phyloP scores from a whole-genome alignment of 1,140 invertebrate species.

The Stenopsyche tienmushanensis region DNA sequence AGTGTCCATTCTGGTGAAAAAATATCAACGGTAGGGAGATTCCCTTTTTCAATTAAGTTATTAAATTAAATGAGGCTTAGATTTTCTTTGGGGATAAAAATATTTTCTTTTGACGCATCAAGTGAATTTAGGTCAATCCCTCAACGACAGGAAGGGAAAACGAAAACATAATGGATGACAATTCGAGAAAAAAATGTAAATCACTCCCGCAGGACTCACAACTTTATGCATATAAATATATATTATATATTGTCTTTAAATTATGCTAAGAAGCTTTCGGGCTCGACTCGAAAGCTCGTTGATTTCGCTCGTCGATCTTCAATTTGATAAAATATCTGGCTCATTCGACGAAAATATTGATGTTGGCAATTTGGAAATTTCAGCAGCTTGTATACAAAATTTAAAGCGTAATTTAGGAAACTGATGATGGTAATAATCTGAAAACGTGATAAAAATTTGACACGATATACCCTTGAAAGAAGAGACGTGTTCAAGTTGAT shows the following conservation, averaged over 20 bases:
- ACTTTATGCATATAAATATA: background rate
- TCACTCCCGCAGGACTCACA: background rate
- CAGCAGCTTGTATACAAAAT: no score
- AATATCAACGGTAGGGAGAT: background rate
- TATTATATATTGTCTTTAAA: background rate
- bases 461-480: no score
- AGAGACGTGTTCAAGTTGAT: no score
- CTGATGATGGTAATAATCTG: no score
- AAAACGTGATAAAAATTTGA: no score
- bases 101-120: constrained; percentile 9
- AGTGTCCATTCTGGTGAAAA: no score
- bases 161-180: constrained; percentile 12
- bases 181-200: background rate
- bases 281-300: no score
- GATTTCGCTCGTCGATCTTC: no score
- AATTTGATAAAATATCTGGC: no score
- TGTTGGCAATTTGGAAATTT: no score
- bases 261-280: background rate
- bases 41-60: constrained; percentile 18
- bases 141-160: constrained; percentile 3
- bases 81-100: constrained; percentile 12
- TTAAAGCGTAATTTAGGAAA: no score
- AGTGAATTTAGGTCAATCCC: constrained; percentile 8
- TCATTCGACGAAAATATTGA: no score
- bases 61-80: constrained; percentile 18